Evolutionary conservation across 2,113 vertebrate species (phyloP).

Genomic region (Pelusios castaneus): DNA sequence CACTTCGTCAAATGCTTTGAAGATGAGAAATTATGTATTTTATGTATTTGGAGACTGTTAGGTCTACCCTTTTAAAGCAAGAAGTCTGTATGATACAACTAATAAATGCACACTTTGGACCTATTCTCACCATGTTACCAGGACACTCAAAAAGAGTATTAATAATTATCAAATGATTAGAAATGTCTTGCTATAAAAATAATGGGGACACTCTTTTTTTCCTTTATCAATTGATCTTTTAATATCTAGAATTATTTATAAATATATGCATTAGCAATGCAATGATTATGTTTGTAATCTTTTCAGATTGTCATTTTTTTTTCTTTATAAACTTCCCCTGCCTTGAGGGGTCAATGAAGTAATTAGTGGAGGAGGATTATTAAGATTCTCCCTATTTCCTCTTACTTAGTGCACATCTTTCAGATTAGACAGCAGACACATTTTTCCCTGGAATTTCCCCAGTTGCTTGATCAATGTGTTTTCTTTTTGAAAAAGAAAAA

Average conservation of each 20-base stretch:
- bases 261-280: neutral
- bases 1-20: no score
- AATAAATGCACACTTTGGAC: neutral
- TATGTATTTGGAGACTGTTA: conserved; percentile 17
- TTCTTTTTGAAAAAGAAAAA: conserved; percentile 27
- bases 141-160: conserved; percentile 1
- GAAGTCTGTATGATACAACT: neutral
- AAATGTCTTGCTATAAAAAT: neutral
- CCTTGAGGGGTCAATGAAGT: neutral
- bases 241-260: neutral
- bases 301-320: neutral
- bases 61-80: conserved; percentile 4
- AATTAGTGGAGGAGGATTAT: neutral
- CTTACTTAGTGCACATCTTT: neutral
- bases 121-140: neutral
- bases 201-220: neutral
- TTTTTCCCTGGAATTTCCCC: neutral
- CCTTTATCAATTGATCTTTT: neutral
- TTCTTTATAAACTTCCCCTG: neutral
- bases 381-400: neutral
- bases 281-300: neutral
- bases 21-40: no score
- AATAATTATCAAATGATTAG: neutral
- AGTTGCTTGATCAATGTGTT: neutral
- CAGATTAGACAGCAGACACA: neutral